phyloP scores from a whole-genome alignment of 1,140 invertebrate species.

The Chelonus insularis region DNA sequence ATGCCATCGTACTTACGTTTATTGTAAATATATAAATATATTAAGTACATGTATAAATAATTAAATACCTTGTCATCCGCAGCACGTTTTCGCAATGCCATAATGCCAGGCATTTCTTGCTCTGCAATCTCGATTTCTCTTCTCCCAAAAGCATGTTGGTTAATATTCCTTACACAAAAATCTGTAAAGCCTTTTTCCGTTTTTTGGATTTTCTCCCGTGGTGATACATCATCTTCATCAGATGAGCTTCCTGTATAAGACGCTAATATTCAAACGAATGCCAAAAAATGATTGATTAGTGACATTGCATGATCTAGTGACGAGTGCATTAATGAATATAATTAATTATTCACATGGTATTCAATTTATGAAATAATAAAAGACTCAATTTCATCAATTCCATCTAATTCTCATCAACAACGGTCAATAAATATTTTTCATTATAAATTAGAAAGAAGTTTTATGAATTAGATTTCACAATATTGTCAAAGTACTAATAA shows the following conservation, averaged over 20 bases:
- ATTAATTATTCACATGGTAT: too few species aligned
- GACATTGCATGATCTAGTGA: conserved; percentile 28
- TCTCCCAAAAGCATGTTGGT: conserved; percentile 89
- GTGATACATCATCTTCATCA: conserved; percentile 82
- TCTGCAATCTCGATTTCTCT: conserved; percentile 98
- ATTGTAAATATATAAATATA: too few species aligned
- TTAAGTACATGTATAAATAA: too few species aligned
- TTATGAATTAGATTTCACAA: too few species aligned
- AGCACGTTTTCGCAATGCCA: conserved; percentile 88
- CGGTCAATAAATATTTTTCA: too few species aligned
- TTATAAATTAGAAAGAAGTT: too few species aligned
- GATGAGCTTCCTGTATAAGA: conserved; percentile 89
- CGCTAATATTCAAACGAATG: conserved; percentile 60
- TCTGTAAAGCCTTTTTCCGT: conserved; percentile 79
- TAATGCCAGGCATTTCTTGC: conserved; percentile 98
- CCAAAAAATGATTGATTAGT: conserved; percentile 44
- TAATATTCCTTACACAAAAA: conserved; percentile 91
- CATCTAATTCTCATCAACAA: too few species aligned
- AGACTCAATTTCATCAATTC: too few species aligned
- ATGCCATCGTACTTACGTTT: too few species aligned
- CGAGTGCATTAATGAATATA: conserved; percentile 11
- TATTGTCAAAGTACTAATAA: too few species aligned
- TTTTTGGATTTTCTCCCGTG: conserved; percentile 83
- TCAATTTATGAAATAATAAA: too few species aligned
- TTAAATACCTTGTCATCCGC: conserved; percentile 78